Evolutionary conservation across 2,888 invertebrate species (phyloP).

Genomic region (Meiosimyza platycephala): DNA sequence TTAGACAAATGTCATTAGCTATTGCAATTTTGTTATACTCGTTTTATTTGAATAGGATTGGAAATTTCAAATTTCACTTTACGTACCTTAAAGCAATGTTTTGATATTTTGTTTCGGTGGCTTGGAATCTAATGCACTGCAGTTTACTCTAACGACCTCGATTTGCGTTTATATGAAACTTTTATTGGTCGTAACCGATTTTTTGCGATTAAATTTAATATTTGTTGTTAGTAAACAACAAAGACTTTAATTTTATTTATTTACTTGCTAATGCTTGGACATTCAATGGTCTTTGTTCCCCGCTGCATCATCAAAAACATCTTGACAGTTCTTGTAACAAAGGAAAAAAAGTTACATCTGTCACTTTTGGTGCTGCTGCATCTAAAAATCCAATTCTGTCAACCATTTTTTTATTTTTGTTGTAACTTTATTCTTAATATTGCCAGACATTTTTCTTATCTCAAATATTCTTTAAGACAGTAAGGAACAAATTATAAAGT

Average conservation of each 20-base stretch:
- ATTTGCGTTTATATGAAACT: conserved; percentile 22
- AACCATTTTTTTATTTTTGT: too few species aligned
- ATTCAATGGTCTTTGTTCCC: conserved; percentile 16
- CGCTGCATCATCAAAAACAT: conserved; percentile 5
- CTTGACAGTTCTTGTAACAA: background rate
- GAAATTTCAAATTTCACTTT: background rate
- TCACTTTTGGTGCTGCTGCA: conserved; percentile 12
- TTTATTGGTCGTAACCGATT: background rate
- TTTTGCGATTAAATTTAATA: background rate
- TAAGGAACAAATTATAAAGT: too few species aligned
- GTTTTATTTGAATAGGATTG: too few species aligned
- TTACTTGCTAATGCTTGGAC: conserved; percentile 18
- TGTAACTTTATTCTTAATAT: background rate
- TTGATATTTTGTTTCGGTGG: conserved; percentile 38
- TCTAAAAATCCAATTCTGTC: too few species aligned
- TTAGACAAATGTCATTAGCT: background rate
- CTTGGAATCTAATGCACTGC: conserved; percentile 37
- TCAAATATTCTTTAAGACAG: too few species aligned
- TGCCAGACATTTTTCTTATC: too few species aligned
- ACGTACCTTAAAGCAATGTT: conserved; percentile 44
- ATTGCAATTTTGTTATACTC: too few species aligned
- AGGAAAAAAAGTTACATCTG: background rate
- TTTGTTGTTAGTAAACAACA: conserved; percentile 4
- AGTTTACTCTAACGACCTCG: background rate
- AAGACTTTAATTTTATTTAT: conserved; percentile 5